A percentile compares a stretch with the other conserved stretches of the same genome.
Evolutionary conservation across 2,797 vertebrate species (phyloP).

Genomic region (Apodemus agrarius): DNA sequence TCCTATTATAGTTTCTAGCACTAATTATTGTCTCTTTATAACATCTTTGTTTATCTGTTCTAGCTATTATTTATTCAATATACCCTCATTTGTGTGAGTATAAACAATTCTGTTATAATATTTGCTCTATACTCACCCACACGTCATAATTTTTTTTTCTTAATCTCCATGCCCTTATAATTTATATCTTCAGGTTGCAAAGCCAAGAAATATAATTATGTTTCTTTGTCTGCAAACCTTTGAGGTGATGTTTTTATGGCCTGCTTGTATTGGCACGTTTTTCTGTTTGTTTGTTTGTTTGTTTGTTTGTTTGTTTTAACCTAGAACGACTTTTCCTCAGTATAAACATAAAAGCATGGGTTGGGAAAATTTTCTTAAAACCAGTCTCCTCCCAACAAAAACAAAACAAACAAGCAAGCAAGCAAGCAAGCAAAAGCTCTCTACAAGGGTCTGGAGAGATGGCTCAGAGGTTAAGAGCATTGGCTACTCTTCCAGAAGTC

Average conservation of each 20-base stretch:
- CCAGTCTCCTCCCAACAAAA: neutral
- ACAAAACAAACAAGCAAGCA: neutral
- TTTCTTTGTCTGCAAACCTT: neutral
- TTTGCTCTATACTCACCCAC: neutral
- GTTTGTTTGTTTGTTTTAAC: neutral
- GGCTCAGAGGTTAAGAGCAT: no score
- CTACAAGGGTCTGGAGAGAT: neutral
- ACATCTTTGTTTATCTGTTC: neutral
- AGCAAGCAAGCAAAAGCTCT: neutral
- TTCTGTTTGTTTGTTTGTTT: neutral
- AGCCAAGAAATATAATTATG: neutral
- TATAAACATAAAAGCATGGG: neutral
- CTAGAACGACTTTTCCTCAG: neutral
- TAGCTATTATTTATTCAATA: neutral
- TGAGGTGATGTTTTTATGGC: neutral
- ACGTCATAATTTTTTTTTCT: neutral
- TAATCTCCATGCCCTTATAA: neutral
- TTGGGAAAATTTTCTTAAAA: slow-evolving; percentile 38
- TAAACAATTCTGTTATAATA: neutral
- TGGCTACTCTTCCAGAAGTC: no score
- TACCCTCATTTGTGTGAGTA: neutral
- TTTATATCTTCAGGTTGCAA: neutral
- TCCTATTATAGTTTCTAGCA: neutral
- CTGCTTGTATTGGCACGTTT: neutral
- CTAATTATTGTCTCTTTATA: neutral